Evolutionary conservation across 2,888 invertebrate genomes (phyloP).

Genomic region (Phyllotreta cruciferae): DNA sequence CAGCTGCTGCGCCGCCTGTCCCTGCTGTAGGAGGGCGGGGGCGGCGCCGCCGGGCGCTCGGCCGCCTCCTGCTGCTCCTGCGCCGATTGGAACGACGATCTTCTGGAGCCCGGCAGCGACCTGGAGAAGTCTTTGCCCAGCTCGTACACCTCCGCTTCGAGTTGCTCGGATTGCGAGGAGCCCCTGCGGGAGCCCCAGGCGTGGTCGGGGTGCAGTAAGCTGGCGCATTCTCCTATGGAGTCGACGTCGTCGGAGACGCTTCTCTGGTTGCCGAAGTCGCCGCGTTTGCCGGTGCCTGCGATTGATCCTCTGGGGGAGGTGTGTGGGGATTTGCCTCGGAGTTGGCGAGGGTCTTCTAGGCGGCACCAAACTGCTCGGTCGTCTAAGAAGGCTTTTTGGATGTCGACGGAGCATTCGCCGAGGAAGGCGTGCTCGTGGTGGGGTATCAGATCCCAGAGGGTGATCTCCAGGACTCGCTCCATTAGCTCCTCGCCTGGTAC

Average conservation of each 20-base stretch:
- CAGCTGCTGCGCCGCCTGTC: constrained; percentile 83
- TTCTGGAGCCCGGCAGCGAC: constrained; percentile 82
- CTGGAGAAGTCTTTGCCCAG: constrained; percentile 85
- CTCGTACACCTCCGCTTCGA: constrained; percentile 81
- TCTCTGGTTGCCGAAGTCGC: constrained; percentile 77
- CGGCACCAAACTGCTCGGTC: constrained; percentile 92
- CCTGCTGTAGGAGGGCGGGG: constrained; percentile 66
- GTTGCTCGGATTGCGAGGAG: constrained; percentile 87
- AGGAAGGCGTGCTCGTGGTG: constrained; percentile 83
- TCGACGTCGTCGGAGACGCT: constrained; percentile 78
- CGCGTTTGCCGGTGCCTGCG: constrained; percentile 68
- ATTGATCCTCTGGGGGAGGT: constrained; percentile 82
- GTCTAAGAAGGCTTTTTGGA: constrained; percentile 84
- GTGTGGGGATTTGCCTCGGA: constrained; percentile 77
- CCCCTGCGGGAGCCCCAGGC: constrained; percentile 83
- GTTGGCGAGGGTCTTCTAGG: constrained; percentile 77
- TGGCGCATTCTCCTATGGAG: constrained; percentile 77
- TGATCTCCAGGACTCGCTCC: constrained; percentile 83
- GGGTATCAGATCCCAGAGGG: constrained; percentile 86
- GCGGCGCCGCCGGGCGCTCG: constrained; percentile 63
- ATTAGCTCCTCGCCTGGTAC: constrained; percentile 81
- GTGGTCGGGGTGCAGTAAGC: constrained; percentile 84
- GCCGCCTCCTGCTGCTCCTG: constrained; percentile 58
- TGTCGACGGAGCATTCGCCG: constrained; percentile 81
- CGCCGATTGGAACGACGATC: constrained; percentile 81